Base-by-base conservation (phyloP, 2,888 invertebrate species). In the Nebria salina region DNA sequence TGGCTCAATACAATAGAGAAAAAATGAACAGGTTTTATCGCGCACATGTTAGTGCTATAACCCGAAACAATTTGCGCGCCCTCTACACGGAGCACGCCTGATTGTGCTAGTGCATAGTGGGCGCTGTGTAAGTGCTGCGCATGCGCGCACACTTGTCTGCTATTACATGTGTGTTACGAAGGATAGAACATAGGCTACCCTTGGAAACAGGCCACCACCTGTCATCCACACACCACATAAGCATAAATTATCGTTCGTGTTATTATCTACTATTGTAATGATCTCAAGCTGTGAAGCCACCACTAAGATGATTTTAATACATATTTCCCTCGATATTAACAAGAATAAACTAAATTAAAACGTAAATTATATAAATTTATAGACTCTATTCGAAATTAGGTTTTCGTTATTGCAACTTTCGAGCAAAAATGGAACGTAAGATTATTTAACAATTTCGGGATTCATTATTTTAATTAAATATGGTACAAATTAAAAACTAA, bases 1-100 rank as follows among this genome's bases (percentile, higher is more conserved):
- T 68, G 34, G 54, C 54, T 54, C 54, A 54, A 54, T 15, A 77
- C 77, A 77, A 77, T 77, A 72, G 77, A 72, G 11, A 77, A 77
- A 77, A 77, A 77, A 77, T 77, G 77, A 77, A 77, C 77, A 34
- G 72, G 77, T 65, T 70, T 54, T 54, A 54, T 65, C 75, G 65
- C 68, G 66, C 77, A 77, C 77, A 77, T 77, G 77, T 77, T 77
- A 72, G 26, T 11, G 26, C 65, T 42, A 72, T 26, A 43, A 72
- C 20, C 72, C 15, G 72, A 54, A 54, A 70, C 72, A 42, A 64
- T 65, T 75, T 65, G 75, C 65, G 75, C 75, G 20, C 64, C 65
- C 11, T 54, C 54, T 54, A 54, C 54, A 13, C 54, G 54, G 2
- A 34, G 34, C 34, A 34, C 34, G 54, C 8, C 54, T 54, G 54